Conservation (phyloP, 2,888 invertebrate species). For the Hyppa rectilinea region DNA sequence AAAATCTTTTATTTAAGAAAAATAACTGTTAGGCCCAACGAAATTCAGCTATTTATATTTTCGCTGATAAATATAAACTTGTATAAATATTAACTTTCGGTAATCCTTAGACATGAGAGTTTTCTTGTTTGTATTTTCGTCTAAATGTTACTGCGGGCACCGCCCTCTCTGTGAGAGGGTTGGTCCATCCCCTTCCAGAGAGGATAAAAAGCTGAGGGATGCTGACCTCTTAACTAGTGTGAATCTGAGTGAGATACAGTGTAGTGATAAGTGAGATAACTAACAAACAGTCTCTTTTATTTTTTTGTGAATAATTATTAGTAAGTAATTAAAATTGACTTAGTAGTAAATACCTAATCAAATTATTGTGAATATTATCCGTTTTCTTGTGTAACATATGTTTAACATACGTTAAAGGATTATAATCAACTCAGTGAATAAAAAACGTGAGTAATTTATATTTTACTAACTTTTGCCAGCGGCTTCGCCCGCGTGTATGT, state of each 20-base stretch:
- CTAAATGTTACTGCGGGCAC: constrained; percentile 63
- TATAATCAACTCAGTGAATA: constrained; percentile 2
- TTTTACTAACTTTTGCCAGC: too few species aligned
- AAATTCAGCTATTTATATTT: too few species aligned
- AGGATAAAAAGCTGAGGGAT: constrained; percentile 83
- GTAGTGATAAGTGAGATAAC: constrained; percentile 17
- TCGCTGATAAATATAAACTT: neutral
- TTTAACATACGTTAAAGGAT: constrained; percentile 32
- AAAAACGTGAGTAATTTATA: constrained; percentile 34
- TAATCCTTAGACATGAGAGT: constrained; percentile 29
- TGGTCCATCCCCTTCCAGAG: constrained; percentile 78
- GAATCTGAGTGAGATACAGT: constrained; percentile 47
- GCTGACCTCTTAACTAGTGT: constrained; percentile 78
- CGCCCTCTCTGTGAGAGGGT: constrained; percentile 80
- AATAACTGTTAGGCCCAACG: too few species aligned
- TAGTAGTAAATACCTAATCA: neutral
- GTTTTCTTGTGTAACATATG: neutral
- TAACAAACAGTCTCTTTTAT: neutral
- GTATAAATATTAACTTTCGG: constrained; percentile 3
- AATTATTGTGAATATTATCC: neutral
- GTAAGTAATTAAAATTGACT: neutral
- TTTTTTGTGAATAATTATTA: neutral
- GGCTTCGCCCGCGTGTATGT: too few species aligned
- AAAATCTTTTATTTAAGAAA: too few species aligned
- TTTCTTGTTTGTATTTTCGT: constrained; percentile 50